phyloP scores from a whole-genome alignment of 2,113 vertebrate genomes.

The Otocyon megalotis region DNA sequence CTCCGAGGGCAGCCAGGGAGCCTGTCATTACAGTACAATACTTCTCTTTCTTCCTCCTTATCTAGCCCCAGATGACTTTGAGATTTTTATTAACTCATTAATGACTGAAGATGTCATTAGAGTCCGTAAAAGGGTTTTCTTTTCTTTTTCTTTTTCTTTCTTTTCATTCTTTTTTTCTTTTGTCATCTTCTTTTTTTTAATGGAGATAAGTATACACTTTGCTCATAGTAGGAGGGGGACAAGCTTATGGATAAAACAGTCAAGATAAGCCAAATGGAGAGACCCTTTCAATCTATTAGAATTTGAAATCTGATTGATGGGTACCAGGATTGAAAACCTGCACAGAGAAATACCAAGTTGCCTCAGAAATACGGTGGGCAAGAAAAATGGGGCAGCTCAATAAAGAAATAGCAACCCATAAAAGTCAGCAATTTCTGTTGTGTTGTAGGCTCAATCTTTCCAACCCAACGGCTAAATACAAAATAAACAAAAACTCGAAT shows the following conservation, averaged over 20 bases:
- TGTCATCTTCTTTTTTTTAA: not conserved
- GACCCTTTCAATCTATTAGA: conserved; percentile 1
- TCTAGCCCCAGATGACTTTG: conserved; percentile 97
- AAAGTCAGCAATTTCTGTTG: not conserved
- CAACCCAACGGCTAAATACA: not conserved
- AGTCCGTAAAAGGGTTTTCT: conserved; percentile 79
- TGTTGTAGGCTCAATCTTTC: not conserved
- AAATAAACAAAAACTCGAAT: not conserved
- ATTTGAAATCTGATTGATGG: conserved; percentile 44
- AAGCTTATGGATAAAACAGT: not conserved
- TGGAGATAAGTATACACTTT: conserved; percentile 50
- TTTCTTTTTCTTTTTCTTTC: not conserved
- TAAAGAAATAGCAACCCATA: not conserved
- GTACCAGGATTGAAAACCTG: not conserved
- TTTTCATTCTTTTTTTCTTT: not conserved
- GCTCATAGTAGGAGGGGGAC: not conserved
- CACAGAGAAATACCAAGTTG: not conserved
- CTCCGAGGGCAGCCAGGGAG: conserved; percentile 92
- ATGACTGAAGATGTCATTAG: conserved; percentile 96
- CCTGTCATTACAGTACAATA: conserved; percentile 97
- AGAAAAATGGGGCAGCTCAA: not conserved
- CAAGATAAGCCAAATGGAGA: conserved; percentile 46
- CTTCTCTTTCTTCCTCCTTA: conserved; percentile 96
- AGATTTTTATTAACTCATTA: conserved; percentile 99
- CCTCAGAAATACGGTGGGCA: conserved; percentile 43